Conservation (phyloP, 2,888 invertebrate genomes). For the Margaritifera margaritifera region DNA sequence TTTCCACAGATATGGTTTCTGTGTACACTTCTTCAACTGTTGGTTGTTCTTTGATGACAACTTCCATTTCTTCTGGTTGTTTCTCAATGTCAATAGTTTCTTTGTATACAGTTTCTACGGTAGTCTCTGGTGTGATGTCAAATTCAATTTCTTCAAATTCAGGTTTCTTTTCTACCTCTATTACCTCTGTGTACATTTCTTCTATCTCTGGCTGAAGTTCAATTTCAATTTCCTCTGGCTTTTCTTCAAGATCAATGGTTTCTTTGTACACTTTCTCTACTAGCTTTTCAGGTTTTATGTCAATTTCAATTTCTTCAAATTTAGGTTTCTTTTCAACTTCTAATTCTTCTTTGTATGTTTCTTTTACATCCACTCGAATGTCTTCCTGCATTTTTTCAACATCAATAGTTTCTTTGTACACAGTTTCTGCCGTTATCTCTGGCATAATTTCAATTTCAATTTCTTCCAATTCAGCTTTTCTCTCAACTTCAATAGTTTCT, state of each 20-base stretch:
- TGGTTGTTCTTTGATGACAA: constrained; percentile 8
- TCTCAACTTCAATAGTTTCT: constrained; percentile 8
- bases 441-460: too few relatives aligned
- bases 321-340: constrained; percentile 14
- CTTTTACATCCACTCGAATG: too few relatives aligned
- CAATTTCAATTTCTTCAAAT: constrained; percentile 10
- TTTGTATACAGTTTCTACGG: constrained; percentile 9
- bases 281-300: constrained; percentile 10
- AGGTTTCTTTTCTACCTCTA: constrained; percentile 16
- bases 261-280: constrained; percentile 11
- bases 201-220: too few relatives aligned
- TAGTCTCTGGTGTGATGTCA: constrained; percentile 10
- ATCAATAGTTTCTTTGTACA: too few relatives aligned
- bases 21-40: constrained; percentile 15
- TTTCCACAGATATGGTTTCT: neutral
- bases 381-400: too few relatives aligned
- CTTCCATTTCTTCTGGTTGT: neutral
- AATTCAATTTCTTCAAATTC: constrained; percentile 10
- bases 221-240: neutral
- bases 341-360: neutral
- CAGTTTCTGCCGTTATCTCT: too few relatives aligned
- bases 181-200: neutral
- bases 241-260: constrained; percentile 11
- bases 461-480: too few relatives aligned
- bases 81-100: constrained; percentile 15